Conservation (phyloP, 2,113 vertebrate species). For the Myiozetetes cayanensis region DNA sequence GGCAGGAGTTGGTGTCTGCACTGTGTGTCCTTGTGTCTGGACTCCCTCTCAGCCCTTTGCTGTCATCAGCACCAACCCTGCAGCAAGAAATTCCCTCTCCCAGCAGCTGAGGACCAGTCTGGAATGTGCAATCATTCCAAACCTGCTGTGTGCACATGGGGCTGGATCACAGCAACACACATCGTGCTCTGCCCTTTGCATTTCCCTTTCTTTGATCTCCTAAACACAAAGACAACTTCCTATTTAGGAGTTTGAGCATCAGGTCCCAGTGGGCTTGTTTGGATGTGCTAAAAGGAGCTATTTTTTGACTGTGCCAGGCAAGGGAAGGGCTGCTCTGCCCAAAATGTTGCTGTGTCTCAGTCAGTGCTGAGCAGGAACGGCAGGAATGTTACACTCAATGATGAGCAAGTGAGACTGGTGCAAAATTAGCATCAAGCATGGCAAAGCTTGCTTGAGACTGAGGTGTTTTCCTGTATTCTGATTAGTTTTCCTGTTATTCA, state of each 20-base stretch:
- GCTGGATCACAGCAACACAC: neutral
- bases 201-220: neutral
- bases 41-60: neutral
- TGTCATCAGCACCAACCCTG: neutral
- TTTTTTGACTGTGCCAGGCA: neutral
- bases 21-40: neutral
- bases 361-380: neutral
- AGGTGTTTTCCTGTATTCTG: neutral
- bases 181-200: neutral
- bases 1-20: neutral
- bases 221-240: neutral
- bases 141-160: neutral
- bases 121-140: neutral
- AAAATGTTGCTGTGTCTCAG: neutral
- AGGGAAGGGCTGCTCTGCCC: neutral
- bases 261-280: neutral
- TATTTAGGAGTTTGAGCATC: neutral
- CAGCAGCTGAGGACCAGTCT: neutral
- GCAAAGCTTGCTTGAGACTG: neutral
- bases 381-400: neutral
- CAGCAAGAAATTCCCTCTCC: neutral
- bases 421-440: neutral
- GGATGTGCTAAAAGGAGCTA: too few relatives aligned
- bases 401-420: neutral
- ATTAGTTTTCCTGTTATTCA: neutral